Evolutionary conservation across 2,797 vertebrate genomes (phyloP).

Genomic region (Tapera naevia): DNA sequence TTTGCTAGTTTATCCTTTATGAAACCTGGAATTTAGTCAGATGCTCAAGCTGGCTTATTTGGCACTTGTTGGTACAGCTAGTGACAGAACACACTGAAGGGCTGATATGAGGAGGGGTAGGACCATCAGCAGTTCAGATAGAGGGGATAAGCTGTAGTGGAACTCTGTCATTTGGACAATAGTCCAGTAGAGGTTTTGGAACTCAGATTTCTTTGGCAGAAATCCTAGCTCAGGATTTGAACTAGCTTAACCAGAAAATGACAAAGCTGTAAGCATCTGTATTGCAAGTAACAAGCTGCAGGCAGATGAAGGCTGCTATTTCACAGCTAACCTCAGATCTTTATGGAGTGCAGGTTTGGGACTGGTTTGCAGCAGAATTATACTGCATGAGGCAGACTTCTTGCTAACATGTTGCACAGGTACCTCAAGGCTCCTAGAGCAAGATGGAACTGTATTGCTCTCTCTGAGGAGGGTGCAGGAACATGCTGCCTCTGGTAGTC

Average conservation of each 20-base stretch:
- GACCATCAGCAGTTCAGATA: background rate
- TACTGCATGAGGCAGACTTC: background rate
- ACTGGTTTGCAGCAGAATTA: background rate
- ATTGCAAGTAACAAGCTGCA: background rate
- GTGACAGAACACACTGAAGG: accelerated
- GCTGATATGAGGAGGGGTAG: background rate
- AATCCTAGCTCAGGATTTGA: background rate
- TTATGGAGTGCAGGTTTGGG: background rate
- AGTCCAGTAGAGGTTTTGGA: background rate
- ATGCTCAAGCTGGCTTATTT: background rate
- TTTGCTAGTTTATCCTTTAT: background rate
- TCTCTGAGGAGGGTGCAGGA: background rate
- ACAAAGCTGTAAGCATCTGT: background rate
- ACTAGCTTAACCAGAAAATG: background rate
- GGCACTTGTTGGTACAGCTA: background rate
- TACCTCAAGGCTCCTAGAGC: background rate
- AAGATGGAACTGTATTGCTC: accelerated
- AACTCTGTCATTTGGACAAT: background rate
- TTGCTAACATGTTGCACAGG: background rate
- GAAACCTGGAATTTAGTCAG: background rate
- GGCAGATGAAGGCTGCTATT: background rate
- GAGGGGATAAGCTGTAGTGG: background rate
- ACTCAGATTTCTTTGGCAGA: background rate
- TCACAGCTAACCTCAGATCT: background rate
- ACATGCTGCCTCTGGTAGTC: background rate